Percentiles rank a stretch among this genome's conserved stretches.
These are phyloP conservation scores for Cynocephalus volans DNA, from an alignment of 2,113 vertebrate genomes.

Conservation along the genomic window DNA sequence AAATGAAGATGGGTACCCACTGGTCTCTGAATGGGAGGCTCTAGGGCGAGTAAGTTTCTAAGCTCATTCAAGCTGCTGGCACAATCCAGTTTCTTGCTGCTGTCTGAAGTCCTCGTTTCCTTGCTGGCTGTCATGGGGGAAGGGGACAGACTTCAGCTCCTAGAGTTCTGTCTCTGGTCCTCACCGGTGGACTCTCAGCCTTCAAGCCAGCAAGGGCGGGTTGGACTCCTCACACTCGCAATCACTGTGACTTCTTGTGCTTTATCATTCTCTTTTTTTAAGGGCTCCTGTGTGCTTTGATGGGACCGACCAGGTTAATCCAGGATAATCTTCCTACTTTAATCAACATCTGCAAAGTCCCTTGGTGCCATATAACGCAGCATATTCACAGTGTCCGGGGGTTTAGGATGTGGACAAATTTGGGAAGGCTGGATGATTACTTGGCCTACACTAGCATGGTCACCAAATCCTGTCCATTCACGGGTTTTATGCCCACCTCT, in stretches of 20 bases:
- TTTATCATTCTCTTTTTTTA: neutral
- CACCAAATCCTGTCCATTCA: fast-evolving
- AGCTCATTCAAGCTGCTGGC: fast-evolving
- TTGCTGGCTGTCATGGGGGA: neutral
- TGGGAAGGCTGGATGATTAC: neutral
- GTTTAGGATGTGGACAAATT: neutral
- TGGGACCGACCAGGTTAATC: neutral
- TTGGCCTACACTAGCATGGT: no score
- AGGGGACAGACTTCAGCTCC: no score
- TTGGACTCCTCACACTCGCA: neutral
- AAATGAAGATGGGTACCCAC: fast-evolving
- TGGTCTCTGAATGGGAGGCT: fast-evolving
- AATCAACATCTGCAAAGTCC: fast-evolving
- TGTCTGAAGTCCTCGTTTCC: fast-evolving
- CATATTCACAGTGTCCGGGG: neutral
- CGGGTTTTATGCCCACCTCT: no score
- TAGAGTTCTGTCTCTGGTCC: neutral
- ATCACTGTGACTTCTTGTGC: fast-evolving
- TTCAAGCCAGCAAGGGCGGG: neutral
- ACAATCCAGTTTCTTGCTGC: neutral
- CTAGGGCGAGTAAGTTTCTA: fast-evolving
- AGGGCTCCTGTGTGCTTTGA: fast-evolving
- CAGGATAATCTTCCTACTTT: neutral
- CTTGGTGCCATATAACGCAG: fast-evolving
- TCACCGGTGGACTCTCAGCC: fast-evolving